These are phyloP conservation scores for Drosophila bocqueti DNA, from an alignment of 1,140 invertebrate genomes.

Conservation along the genomic window DNA sequence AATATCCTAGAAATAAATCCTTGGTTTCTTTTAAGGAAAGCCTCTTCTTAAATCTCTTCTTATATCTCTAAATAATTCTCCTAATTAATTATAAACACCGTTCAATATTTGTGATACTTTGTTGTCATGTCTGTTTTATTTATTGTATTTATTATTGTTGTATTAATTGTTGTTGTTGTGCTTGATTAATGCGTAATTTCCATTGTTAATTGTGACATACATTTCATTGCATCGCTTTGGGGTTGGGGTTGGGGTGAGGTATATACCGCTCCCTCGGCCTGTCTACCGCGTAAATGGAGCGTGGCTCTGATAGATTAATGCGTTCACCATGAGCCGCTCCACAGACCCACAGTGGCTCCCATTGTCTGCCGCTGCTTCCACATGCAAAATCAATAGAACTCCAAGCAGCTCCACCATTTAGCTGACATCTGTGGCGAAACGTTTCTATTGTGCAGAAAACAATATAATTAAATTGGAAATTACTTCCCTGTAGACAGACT, in stretches of 20 bases:
- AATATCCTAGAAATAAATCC: too few species aligned
- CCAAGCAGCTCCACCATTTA: conserved; percentile 22
- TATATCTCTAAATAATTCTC: too few species aligned
- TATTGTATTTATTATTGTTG: conserved; percentile 23
- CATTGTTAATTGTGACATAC: conserved; percentile 75
- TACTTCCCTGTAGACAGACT: conserved; percentile 10
- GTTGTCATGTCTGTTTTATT: conserved; percentile 3
- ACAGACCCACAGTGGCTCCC: conserved; percentile 16
- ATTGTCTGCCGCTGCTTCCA: conserved; percentile 36
- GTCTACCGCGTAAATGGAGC: conserved; percentile 68
- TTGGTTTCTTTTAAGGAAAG: too few species aligned
- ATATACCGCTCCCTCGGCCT: conserved; percentile 17
- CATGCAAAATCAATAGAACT: conserved; percentile 68
- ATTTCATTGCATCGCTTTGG: conserved; percentile 31
- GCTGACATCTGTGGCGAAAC: conserved; percentile 1
- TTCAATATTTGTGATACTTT: conserved; percentile 5
- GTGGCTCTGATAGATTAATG: conserved; percentile 78
- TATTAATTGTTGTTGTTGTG: conserved; percentile 20
- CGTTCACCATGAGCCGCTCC: conserved; percentile 44
- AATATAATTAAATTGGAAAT: conserved; percentile 47
- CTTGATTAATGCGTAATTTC: conserved; percentile 80
- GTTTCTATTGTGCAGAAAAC: conserved; percentile 38
- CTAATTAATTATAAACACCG: conserved; percentile 1
- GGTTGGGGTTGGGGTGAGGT: background rate
- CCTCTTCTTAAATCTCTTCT: too few species aligned